Evolutionary conservation across 2,113 vertebrate genomes (phyloP), one percentile per base, ranked within the genome.

Genomic region (Ictidomys tridecemlineatus): DNA sequence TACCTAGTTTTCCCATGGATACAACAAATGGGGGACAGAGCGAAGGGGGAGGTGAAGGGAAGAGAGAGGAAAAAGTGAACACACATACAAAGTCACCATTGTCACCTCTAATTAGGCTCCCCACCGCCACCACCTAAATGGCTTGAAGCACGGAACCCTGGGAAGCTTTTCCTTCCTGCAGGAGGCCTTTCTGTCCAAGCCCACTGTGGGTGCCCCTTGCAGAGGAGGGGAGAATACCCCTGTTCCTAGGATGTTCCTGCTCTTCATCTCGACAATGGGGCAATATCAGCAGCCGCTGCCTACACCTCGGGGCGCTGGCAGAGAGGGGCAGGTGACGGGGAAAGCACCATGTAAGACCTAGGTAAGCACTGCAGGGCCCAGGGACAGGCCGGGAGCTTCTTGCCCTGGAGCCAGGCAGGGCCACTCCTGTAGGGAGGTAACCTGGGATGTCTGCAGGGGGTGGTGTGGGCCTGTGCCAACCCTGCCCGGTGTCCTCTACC

Each of bases 31-130:
- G 91, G 85, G 96, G 84, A 45, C 17, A 26, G 78, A 48, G 72
- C 58, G 67, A 53, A 79, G 92, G 95, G 96, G 94, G 96, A 79
- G 95, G 88, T 90, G 65, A 89, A 76, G 94, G 74, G 73, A 39
- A 77, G 85, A 80, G 70, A 53, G 96, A 95, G 98, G 96, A 93
- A 96, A 96, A 97, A 97, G 95, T 97, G 95, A 97, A 85, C 94
- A 94, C 88, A 85, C 94, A 94, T 85, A 94, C 96, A 98, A 98
- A 98, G 97, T 98, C 97, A 97, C 97, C 97, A 97, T 98, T 98
- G 98, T 98, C 98, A 98, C 96, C 97, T 98, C 96, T 98, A 98
- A 98, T 98, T 98, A 97, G 97, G 85, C 95, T 78, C 16, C 18
- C 0, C 18, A 11, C 10, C 48, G 12, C 48, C 20, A 56, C 32